Evolutionary conservation across 2,888 invertebrate genomes (phyloP).

Genomic region (Imbricaverruca yamaguchii): DNA sequence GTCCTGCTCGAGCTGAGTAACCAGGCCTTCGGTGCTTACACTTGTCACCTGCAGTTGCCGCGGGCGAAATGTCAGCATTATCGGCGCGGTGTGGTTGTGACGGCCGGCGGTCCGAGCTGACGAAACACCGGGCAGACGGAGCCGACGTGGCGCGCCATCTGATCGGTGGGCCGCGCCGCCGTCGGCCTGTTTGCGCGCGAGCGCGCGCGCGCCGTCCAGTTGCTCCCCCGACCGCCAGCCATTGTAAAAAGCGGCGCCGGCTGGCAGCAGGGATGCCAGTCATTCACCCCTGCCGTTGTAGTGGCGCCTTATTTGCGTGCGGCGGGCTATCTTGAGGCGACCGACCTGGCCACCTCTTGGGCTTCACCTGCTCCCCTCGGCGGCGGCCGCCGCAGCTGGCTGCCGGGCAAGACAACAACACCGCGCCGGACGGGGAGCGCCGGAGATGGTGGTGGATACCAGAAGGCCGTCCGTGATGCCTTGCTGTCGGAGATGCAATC

Average conservation of each 20-base stretch:
- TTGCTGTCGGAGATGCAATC: not conserved
- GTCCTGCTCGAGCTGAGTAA: too few species aligned
- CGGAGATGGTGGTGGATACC: too few species aligned
- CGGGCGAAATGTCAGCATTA: not conserved
- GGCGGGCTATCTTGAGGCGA: constrained; percentile 15
- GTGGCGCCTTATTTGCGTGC: constrained; percentile 19
- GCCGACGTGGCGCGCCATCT: not conserved
- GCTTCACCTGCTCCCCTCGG: not conserved
- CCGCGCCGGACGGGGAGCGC: too few species aligned
- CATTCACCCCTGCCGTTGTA: constrained; percentile 11
- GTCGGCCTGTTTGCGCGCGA: not conserved
- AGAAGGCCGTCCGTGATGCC: too few species aligned
- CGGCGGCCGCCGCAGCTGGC: not conserved
- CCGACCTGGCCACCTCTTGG: not conserved
- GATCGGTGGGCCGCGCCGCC: not conserved
- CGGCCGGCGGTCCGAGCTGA: too few species aligned
- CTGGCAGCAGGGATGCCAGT: not conserved
- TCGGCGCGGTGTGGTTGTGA: too few species aligned
- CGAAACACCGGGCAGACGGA: too few species aligned
- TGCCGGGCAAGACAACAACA: not conserved
- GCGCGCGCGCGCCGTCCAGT: not conserved
- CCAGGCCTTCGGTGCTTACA: too few species aligned
- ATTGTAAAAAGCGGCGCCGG: constrained; percentile 7
- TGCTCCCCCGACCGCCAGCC: not conserved
- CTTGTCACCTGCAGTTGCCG: not conserved